A percentile compares a stretch with the other conserved stretches of the same genome.
These are phyloP conservation scores for western clawed frog (Xenopus tropicalis) DNA, from an alignment of 2,113 vertebrate species.

Conservation along the genomic window UCB_Xtro_10.0 CM004447.2:29010501-29011000, in stretches of 20 bases:
- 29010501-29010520: conserved; percentile 25
- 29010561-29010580: conserved; percentile 51
- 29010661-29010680: conserved; percentile 80
- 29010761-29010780: conserved; percentile 4
- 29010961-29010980: conserved; percentile 30
- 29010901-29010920: conserved; percentile 4
- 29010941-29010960: conserved; percentile 20
- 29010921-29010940: conserved; percentile 38
- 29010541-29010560: conserved; percentile 36
- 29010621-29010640: conserved; percentile 64
- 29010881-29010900: background rate
- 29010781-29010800: conserved; percentile 16
- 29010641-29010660: conserved; percentile 68
- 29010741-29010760: conserved; percentile 51
- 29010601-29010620: conserved; percentile 68
- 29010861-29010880: conserved; percentile 25
- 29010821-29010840: background rate
- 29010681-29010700: conserved; percentile 71
- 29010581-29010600: conserved; percentile 59
- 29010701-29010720: conserved; percentile 50
- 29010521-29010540: conserved; percentile 47
- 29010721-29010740: conserved; percentile 55
- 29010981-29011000: conserved; percentile 14
- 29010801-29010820: background rate
- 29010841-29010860: conserved; percentile 8